Evolutionary conservation across 2,113 vertebrate genomes (phyloP), one percentile per base, ranked within the genome.

Genomic region (Mus spicilegus): DNA sequence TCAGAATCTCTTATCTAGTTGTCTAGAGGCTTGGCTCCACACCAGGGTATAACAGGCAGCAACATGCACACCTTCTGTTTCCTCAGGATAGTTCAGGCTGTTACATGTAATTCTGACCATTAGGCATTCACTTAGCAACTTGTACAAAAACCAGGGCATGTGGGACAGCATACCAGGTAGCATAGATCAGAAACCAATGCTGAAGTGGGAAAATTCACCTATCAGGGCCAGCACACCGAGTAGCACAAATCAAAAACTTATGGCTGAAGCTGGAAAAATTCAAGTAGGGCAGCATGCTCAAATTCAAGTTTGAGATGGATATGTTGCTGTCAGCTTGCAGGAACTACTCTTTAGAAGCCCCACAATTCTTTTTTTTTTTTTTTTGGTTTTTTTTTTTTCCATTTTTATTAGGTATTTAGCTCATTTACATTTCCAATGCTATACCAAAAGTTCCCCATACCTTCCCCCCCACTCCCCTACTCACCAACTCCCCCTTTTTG

Each of bases 111-210:
- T 89, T 36, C 42, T 85, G 19, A 4, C 87, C 24, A 39, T 56
- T 80, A 33, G 61, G 69, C 46, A 65, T 76, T 42, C 7, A 3
- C 22, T 81, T 51, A 93, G 95, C 30, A 91, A 63, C 0, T 75
- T 49, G 46, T 77, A 61, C 54, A 51, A 4, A 78, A 89, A 39
- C 22, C 39, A 87, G 80, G 69, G 70, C 36, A 67, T 88, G 28
- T 69, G 73, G 72, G n/a, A 28, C 30, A 91, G 63, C 36, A 69
- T 33, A 85, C 7, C 39, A 73, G 20, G 54, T 61, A 63, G 28
- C 72, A 78, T 36, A 93, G 88, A 73, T 75, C 63, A 91, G 93
- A 96, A 77, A 63, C 65, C 56, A 61, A 46, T 17, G 33, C 20
- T 36, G 33, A 93, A 75, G 22, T 63, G 5, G n/a, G 11, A 26